Conservation (phyloP, 2,888 invertebrate genomes). For the Dendrolimus houi region DNA sequence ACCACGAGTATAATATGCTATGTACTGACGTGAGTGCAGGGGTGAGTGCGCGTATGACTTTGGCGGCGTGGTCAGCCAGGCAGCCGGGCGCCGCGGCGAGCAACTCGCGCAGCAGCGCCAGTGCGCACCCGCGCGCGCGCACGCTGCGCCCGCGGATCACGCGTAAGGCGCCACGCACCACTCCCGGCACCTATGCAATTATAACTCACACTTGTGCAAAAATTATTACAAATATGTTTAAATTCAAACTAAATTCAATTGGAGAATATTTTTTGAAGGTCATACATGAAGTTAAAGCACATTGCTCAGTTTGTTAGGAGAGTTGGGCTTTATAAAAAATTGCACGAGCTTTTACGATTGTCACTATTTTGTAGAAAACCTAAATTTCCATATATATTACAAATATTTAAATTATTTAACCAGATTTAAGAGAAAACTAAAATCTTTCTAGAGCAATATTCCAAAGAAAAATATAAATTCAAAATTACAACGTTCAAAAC, state of each 20-base stretch:
- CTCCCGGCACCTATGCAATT: slow-evolving; percentile 50
- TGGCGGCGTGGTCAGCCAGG: slow-evolving; percentile 87
- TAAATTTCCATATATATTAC: no score
- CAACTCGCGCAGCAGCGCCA: slow-evolving; percentile 92
- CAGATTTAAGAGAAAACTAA: no score
- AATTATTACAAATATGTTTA: no score
- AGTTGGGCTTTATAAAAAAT: background rate
- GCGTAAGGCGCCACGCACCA: slow-evolving; percentile 94
- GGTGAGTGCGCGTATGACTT: slow-evolving; percentile 91
- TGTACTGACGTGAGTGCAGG: slow-evolving; percentile 82
- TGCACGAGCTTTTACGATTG: background rate
- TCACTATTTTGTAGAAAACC: no score
- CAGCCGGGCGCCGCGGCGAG: slow-evolving; percentile 93
- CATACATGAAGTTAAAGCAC: no score
- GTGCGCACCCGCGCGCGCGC: slow-evolving; percentile 89
- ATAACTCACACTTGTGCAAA: background rate
- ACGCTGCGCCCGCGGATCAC: slow-evolving; percentile 85
- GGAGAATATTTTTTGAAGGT: no score
- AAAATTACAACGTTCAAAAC: no score
- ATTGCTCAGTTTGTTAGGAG: no score
- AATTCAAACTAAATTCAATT: background rate
- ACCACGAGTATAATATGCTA: background rate
- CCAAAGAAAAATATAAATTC: no score
- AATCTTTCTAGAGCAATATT: no score
- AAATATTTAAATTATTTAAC: no score